A percentile compares a stretch with the other conserved stretches of the same genome.
phyloP scores from a whole-genome alignment of 2,888 invertebrate species.

The Monochamus alternatus region DNA sequence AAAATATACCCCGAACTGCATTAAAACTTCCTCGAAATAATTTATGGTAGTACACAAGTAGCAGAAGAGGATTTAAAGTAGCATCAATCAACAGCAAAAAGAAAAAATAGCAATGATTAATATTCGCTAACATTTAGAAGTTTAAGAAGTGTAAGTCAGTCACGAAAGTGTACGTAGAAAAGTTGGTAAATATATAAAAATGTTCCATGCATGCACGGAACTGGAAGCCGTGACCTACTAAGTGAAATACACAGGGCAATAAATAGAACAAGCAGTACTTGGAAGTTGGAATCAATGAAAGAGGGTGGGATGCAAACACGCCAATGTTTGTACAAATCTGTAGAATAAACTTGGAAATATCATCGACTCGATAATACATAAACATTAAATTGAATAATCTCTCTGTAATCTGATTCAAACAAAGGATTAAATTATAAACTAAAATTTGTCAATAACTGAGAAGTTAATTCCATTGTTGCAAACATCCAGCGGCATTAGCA shows the following conservation, averaged over 20 bases:
- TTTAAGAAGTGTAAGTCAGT: not conserved
- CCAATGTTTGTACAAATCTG: not conserved
- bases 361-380: constrained; percentile 7
- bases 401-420: not conserved
- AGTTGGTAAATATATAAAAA: constrained; percentile 15
- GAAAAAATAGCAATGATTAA: constrained; percentile 12
- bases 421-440: not conserved
- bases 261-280: constrained; percentile 22
- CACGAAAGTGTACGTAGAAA: not conserved
- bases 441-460: not conserved
- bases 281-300: constrained; percentile 17
- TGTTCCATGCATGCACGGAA: constrained; percentile 27
- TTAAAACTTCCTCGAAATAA: constrained; percentile 20
- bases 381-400: not conserved
- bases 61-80: constrained; percentile 16
- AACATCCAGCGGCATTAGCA: not conserved
- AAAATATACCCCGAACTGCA: constrained; percentile 16
- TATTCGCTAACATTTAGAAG: not conserved
- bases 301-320: constrained; percentile 5
- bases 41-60: constrained; percentile 6
- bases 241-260: constrained; percentile 21
- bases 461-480: not conserved
- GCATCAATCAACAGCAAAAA: constrained; percentile 15
- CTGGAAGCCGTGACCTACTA: constrained; percentile 39
- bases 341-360: constrained; percentile 5